Conservation (phyloP, 1,140 invertebrate species). For the Camponotus floridanus region DNA sequence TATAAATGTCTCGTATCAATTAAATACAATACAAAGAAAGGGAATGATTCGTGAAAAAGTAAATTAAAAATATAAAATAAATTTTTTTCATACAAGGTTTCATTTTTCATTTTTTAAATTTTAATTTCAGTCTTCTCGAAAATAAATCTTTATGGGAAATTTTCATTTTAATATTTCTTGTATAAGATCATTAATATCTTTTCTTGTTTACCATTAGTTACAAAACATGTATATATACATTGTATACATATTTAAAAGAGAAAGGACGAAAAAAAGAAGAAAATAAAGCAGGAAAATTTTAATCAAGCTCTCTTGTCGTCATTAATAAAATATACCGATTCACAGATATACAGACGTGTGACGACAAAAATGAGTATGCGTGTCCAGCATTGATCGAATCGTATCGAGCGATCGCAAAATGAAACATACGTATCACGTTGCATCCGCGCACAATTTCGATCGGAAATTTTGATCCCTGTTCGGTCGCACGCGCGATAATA, state of each 20-base stretch:
- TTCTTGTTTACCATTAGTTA: no score
- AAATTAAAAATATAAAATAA: no score
- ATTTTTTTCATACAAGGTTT: no score
- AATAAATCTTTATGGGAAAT: no score
- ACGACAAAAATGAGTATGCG: background rate
- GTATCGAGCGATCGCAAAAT: background rate
- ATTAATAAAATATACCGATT: background rate
- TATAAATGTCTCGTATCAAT: no score
- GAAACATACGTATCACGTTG: background rate
- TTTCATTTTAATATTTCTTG: no score
- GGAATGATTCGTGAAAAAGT: no score
- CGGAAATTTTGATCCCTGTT: constrained; percentile 8
- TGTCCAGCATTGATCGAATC: constrained; percentile 2
- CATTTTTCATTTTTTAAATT: no score
- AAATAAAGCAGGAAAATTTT: background rate
- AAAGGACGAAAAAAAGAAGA: background rate
- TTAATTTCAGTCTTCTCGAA: background rate
- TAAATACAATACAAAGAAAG: no score
- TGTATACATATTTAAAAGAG: no score
- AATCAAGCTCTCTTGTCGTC: background rate
- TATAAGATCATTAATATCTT: no score
- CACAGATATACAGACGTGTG: background rate
- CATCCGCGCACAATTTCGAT: background rate
- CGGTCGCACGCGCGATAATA: constrained; percentile 33
- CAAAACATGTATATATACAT: no score